Percentiles rank a stretch among this genome's conserved stretches.
phyloP scores from a whole-genome alignment of 92 coral and sea anemone genomes.

The Epizoanthus ramosus region DNA sequence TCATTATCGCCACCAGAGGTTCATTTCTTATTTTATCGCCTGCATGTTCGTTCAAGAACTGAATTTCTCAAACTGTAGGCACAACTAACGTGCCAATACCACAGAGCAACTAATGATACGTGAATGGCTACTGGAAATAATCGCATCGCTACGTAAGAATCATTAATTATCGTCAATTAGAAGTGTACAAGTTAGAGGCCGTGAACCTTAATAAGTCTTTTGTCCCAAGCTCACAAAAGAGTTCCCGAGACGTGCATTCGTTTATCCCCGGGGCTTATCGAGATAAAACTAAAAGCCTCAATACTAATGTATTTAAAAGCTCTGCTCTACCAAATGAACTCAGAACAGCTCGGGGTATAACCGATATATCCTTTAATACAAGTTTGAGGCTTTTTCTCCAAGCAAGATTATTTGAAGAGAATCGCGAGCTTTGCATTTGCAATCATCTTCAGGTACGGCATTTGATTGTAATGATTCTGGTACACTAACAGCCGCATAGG shows the following conservation, averaged over 20 bases:
- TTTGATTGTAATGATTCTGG: background rate
- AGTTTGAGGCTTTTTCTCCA: background rate
- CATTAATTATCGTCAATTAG: conserved; percentile 31
- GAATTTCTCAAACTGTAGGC: too few species aligned
- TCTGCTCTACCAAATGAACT: conserved; percentile 15
- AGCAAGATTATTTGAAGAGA: background rate
- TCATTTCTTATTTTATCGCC: too few species aligned
- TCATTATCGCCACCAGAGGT: too few species aligned
- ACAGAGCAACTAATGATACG: conserved; percentile 1
- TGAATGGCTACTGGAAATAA: conserved; percentile 17
- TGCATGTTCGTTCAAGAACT: too few species aligned
- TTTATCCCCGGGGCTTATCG: conserved; percentile 30
- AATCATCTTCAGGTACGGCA: conserved; percentile 1
- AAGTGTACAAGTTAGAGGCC: conserved; percentile 18
- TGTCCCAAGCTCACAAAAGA: conserved; percentile 26
- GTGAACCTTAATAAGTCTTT: conserved; percentile 14
- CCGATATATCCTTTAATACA: background rate
- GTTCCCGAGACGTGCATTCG: background rate
- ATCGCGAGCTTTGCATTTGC: background rate
- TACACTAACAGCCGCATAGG: background rate
- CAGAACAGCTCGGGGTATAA: conserved; percentile 27
- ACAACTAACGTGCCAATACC: background rate
- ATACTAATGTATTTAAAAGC: conserved; percentile 22
- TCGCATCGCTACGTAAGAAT: conserved; percentile 20
- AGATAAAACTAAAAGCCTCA: background rate